A percentile compares a stretch with the other conserved stretches of the same genome.
Evolutionary conservation across 2,113 vertebrate genomes (phyloP).

Genomic region (Rhinichthys klamathensis): DNA sequence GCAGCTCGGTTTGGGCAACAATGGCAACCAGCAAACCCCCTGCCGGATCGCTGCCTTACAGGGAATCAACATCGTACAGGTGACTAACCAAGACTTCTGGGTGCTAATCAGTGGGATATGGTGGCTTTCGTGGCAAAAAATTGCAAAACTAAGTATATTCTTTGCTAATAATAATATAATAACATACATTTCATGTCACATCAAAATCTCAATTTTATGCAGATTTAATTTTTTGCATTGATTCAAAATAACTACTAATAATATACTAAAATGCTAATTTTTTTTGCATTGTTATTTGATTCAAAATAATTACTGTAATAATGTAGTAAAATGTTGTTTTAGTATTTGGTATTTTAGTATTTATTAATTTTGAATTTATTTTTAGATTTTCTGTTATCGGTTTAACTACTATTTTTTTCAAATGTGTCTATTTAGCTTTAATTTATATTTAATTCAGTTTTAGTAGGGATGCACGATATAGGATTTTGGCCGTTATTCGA

Average conservation of each 20-base stretch:
- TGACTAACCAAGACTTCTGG: conserved; percentile 55
- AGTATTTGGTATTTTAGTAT: not conserved
- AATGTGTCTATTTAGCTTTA: not conserved
- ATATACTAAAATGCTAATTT: not conserved
- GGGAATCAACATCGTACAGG: conserved; percentile 88
- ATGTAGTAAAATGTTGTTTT: not conserved
- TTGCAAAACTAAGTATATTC: not conserved
- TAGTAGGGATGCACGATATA: no score
- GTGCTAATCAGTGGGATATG: not conserved
- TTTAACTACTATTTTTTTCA: not conserved
- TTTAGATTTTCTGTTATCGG: not conserved
- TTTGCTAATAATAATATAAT: not conserved
- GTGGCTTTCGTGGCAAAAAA: not conserved
- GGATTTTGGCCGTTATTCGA: no score
- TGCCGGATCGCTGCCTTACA: conserved; percentile 93
- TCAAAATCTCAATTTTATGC: not conserved
- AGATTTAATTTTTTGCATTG: not conserved
- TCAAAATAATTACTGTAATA: no score
- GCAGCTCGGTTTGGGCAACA: conserved; percentile 93
- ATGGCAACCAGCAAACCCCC: conserved; percentile 92
- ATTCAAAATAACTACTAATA: not conserved
- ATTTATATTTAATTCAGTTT: not conserved
- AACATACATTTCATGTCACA: not conserved
- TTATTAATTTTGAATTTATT: not conserved
- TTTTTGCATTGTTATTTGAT: not conserved